These are phyloP conservation scores for Dolichoris vasculosae DNA, from an alignment of 1,140 invertebrate genomes.

Conservation along the genomic window DNA sequence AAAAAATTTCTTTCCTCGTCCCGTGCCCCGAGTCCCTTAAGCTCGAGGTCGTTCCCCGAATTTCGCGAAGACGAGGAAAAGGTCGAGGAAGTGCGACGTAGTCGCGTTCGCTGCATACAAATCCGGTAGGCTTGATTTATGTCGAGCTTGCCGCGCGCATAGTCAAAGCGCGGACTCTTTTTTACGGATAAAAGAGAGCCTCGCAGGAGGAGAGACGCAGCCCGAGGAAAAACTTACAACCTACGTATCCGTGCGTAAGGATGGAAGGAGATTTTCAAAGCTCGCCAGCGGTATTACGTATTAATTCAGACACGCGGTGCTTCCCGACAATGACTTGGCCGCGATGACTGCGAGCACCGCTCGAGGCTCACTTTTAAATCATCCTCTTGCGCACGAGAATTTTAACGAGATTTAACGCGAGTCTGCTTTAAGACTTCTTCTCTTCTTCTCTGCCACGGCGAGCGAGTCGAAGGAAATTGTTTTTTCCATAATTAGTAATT, in stretches of 20 bases:
- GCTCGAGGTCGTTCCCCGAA: slow-evolving; percentile 21
- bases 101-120: slow-evolving; percentile 54
- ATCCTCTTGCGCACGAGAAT: neutral
- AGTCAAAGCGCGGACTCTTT: neutral
- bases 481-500: neutral
- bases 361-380: neutral
- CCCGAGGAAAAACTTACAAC: neutral
- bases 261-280: neutral
- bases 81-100: slow-evolving; percentile 5
- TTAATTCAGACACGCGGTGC: neutral
- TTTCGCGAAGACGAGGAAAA: slow-evolving; percentile 31
- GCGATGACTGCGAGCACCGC: neutral
- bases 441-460: no score
- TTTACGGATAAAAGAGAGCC: slow-evolving; percentile 27
- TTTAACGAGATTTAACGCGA: neutral
- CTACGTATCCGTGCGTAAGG: neutral
- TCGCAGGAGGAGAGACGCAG: neutral
- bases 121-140: slow-evolving; percentile 54
- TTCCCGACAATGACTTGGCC: neutral
- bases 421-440: neutral
- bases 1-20: neutral
- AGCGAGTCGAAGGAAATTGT: no score
- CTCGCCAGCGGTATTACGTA: neutral
- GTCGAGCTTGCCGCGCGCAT: slow-evolving; percentile 19
- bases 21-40: neutral